Percentiles rank a stretch among this genome's conserved stretches.
Conservation (phyloP, 2,797 vertebrate genomes). For the Etheostoma nigrum region DNA sequence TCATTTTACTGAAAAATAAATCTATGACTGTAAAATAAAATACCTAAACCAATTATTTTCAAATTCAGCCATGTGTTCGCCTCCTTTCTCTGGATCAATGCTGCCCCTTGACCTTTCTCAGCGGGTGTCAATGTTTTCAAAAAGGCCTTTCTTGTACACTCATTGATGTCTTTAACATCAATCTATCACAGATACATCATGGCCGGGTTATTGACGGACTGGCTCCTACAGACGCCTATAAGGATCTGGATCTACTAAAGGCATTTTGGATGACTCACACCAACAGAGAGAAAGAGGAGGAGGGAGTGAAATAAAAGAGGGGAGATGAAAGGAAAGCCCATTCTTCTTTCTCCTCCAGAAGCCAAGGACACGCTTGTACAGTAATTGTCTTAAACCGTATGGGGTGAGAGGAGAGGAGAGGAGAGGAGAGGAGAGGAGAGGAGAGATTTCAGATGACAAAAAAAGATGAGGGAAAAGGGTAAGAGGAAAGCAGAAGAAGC, state of each 20-base stretch:
- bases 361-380: conserved; percentile 49
- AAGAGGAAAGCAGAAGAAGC: not conserved
- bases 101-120: conserved; percentile 63
- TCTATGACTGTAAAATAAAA: not conserved
- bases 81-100: conserved; percentile 55
- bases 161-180: conserved; percentile 54
- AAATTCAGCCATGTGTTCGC: conserved; percentile 24
- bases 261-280: conserved; percentile 43
- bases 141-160: conserved; percentile 57
- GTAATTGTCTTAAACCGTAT: conserved; percentile 48
- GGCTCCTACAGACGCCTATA: conserved; percentile 31
- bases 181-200: conserved; percentile 52
- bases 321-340: conserved; percentile 21
- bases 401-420: conserved; percentile 1
- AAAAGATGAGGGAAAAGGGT: too few species aligned
- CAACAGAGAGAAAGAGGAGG: not conserved
- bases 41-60: conserved; percentile 9
- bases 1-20: not conserved
- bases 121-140: conserved; percentile 48
- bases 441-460: too few species aligned
- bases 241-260: conserved; percentile 37
- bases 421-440: conserved; percentile 1
- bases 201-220: conserved; percentile 48
- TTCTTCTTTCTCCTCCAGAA: conserved; percentile 39
- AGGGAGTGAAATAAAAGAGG: not conserved